Evolutionary conservation across 2,797 vertebrate genomes (phyloP), one percentile per base, ranked within the genome.

Genomic region (Pogoniulus pusillus): DNA sequence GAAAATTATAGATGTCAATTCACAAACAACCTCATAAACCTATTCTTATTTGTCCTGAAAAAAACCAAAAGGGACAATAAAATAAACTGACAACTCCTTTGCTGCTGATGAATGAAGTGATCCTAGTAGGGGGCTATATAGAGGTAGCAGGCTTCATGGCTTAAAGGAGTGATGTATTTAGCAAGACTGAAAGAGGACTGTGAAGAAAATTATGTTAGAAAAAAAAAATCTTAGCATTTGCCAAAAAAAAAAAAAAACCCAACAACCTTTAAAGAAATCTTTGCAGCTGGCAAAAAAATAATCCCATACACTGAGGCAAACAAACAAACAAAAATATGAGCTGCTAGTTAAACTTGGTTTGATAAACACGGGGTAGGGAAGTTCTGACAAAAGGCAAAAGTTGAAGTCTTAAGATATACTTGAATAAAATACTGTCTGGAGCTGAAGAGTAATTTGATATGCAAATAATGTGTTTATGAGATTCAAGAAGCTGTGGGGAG

Each of bases 21-120:
- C 79, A 89, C 64, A 89, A 88, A 70, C 69, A 90, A 32, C 20
- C n/a, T 83, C 80, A 85, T 94, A 73, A 94, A 94, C 76, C 57
- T 83, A 43, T 87, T 37, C 16, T 53, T 78, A 80, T 78, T 85
- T 63, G 32, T 58, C 35, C 62, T 17, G 4, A 47, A 85, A 90
- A 77, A 78, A 80, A 12, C 22, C 6, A 23, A 49, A 49, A 49
- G 22, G 77, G 16, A 3, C 9, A 76, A 45, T 35, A 74, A 39
- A 45, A 76, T 49, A 63, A 84, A 86, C 87, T 45, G 6, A 30
- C 64, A 70, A 82, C 27, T 32, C 35, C 20, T 86, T 87, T 29
- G 30, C 17, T 63, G 35, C 49, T 54, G 70, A 89, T 35, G 76
- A 74, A 92, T 79, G n/a, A 87, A 81, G 70, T 71, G 63, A 68